These are phyloP conservation scores for Hartigia nigra DNA, from an alignment of 2,888 invertebrate species.

Conservation along the genomic window DNA sequence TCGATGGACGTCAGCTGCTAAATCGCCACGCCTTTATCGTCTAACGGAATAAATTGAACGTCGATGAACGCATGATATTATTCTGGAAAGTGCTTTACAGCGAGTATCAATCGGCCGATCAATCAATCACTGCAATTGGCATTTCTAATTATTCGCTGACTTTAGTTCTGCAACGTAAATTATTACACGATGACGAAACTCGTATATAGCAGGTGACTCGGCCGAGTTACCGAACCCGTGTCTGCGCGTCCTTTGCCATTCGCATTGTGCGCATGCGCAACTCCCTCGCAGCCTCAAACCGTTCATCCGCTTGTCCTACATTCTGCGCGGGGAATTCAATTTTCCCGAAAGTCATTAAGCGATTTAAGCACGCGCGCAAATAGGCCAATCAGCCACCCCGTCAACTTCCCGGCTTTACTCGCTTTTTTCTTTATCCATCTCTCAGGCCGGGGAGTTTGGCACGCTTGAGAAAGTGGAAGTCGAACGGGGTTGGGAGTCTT, in stretches of 20 bases:
- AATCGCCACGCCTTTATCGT: neutral
- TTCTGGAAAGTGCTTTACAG: neutral
- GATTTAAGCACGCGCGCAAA: conserved; percentile 32
- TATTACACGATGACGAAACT: neutral
- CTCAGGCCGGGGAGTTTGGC: neutral
- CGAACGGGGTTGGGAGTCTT: conserved; percentile 24
- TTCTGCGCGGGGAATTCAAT: conserved; percentile 8
- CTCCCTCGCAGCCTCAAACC: neutral
- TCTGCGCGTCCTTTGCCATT: neutral
- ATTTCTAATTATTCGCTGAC: neutral
- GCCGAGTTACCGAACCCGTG: no score
- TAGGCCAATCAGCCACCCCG: conserved; percentile 32
- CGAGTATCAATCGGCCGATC: neutral
- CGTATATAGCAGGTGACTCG: no score
- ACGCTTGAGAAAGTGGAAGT: neutral
- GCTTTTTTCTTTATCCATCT: conserved; percentile 25
- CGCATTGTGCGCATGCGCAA: neutral
- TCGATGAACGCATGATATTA: neutral
- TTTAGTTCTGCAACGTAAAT: neutral
- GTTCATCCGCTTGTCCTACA: neutral
- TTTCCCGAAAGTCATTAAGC: conserved; percentile 33
- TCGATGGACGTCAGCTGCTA: neutral
- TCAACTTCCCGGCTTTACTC: conserved; percentile 13
- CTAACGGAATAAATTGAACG: neutral
- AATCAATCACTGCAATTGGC: neutral